Percentiles rank a stretch among this genome's conserved stretches.
These are phyloP conservation scores for Tyrannus savana DNA, from an alignment of 2,113 vertebrate genomes.

Conservation along the genomic window DNA sequence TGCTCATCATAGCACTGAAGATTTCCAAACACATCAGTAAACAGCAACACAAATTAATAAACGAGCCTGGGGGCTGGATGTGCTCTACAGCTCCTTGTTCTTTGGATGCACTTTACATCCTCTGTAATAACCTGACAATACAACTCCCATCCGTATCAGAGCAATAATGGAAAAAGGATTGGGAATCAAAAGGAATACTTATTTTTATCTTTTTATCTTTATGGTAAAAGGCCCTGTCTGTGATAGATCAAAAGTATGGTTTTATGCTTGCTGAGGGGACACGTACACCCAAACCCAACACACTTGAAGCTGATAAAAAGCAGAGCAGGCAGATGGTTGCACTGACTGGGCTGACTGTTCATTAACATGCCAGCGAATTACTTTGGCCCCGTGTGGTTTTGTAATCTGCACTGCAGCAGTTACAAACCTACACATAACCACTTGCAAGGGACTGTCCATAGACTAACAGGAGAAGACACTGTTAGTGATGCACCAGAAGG, in stretches of 20 bases:
- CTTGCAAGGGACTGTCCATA: neutral
- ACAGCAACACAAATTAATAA: neutral
- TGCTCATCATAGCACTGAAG: neutral
- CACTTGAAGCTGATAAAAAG: conserved; percentile 26
- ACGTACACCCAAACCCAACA: neutral
- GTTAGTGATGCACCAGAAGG: neutral
- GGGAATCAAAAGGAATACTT: neutral
- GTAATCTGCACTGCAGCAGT: conserved; percentile 4
- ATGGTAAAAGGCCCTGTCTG: neutral
- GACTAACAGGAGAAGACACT: neutral
- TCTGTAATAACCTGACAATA: neutral
- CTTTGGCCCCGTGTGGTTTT: neutral
- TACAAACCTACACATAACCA: neutral
- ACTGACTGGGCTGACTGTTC: neutral
- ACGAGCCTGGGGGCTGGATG: neutral
- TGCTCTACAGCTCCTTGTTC: neutral
- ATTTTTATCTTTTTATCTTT: neutral
- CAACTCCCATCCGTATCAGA: neutral
- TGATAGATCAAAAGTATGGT: neutral
- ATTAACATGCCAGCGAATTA: neutral
- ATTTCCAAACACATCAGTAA: neutral
- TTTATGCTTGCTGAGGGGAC: neutral
- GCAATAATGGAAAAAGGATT: conserved; percentile 13
- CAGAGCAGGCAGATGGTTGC: conserved; percentile 11
- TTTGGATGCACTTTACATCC: neutral